Base-by-base conservation (phyloP, 2,888 invertebrate genomes). In the Leistus spinibarbis region DNA sequence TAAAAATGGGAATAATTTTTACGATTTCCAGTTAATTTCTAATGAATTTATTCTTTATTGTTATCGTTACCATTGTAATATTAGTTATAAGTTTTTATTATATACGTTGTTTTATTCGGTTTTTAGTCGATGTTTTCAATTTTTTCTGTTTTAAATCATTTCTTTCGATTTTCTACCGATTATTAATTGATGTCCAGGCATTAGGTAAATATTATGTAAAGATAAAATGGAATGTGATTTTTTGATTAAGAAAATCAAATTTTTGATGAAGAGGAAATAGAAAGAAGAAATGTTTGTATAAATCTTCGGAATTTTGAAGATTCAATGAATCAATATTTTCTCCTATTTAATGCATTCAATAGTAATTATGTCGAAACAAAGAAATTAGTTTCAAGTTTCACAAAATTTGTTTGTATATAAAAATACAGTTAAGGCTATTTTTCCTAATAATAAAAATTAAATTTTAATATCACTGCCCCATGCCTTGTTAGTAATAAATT, bases 401-500 rank as follows among this genome's bases (percentile, higher is more conserved):
- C 19, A 19, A 19, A 19, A 57, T 40, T 1, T 40, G 40, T 40
- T 63, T 63, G 10, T 20, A 63, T 63, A 20, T 20, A 17, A 63
- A 63, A 63, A 16, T 2, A 63, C 19, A 40, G 40, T 13, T 1
- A 1, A 10, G 7, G 40, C 7, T 10, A 40, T 40, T 22, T 63
- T 10, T 63, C 5, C n/a, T 63, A 22, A 16, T 57, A 57, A 57
- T 20, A 63, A 22, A 63, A 16, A 62, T 13, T 20, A 62, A 62
- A 19, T 19, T 0, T n/a, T 20, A 63, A 63, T 16, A 63, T 60
- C 73, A 73, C 73, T 73, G 73, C 73, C 73, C 40, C 62, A 73
- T 73, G 67, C 73, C 73, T 73, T 73, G 57, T 60, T 40, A 40
- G 7, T 3, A 40, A 40, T 40, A 40, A 40, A 40, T 40, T 40